Conservation (phyloP, 2,888 invertebrate genomes). For the Prosopocoilus inquinatus region DNA sequence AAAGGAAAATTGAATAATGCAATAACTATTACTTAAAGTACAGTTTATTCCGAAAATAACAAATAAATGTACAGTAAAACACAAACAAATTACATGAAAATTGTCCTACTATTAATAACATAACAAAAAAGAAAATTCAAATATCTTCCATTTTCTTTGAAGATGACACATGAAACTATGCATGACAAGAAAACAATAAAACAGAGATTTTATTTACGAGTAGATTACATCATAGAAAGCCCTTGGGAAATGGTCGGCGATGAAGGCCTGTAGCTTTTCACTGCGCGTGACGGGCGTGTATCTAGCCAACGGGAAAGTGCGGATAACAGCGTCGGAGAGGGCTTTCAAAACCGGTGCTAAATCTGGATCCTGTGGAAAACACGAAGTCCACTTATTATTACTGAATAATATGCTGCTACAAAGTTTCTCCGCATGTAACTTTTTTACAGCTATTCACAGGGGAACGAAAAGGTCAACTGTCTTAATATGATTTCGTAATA, state of each 20-base stretch:
- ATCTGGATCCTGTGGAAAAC: constrained; percentile 65
- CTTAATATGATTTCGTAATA: too few species aligned
- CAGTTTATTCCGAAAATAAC: too few species aligned
- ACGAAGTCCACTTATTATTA: not conserved
- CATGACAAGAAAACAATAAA: too few species aligned
- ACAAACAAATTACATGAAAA: too few species aligned
- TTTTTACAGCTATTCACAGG: not conserved
- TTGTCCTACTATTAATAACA: too few species aligned
- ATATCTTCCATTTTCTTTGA: too few species aligned
- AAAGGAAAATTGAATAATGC: too few species aligned
- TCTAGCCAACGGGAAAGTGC: constrained; percentile 79
- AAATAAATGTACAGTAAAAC: too few species aligned
- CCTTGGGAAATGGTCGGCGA: constrained; percentile 78
- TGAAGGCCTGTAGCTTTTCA: constrained; percentile 76
- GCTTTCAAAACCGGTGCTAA: constrained; percentile 73
- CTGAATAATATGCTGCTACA: not conserved
- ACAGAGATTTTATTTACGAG: constrained; percentile 33
- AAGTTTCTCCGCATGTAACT: too few species aligned
- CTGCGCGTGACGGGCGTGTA: constrained; percentile 79
- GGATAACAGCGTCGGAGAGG: constrained; percentile 72
- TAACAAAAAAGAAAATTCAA: too few species aligned
- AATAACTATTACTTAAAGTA: too few species aligned
- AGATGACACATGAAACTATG: too few species aligned
- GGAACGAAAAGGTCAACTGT: not conserved
- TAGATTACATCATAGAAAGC: constrained; percentile 80